A percentile compares a stretch with the other conserved stretches of the same genome.
These are phyloP conservation scores for Cyanoderma ruficeps DNA, from an alignment of 2,113 vertebrate species.

Conservation along the genomic window DNA sequence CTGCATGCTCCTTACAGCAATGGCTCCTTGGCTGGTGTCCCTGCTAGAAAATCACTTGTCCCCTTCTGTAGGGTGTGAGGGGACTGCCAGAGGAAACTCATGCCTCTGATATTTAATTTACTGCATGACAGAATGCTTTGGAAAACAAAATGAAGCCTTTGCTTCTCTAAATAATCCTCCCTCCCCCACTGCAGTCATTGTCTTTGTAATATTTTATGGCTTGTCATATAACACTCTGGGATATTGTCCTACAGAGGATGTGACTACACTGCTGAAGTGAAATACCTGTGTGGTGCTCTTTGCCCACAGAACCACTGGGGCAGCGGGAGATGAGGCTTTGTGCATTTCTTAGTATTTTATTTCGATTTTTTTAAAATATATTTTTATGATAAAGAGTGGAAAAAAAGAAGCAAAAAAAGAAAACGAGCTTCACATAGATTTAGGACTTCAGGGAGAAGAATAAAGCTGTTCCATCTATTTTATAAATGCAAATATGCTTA, in stretches of 20 bases:
- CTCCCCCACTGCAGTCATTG: neutral
- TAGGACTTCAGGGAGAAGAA: slow-evolving; percentile 26
- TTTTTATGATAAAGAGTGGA: neutral
- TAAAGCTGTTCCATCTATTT: slow-evolving; percentile 42
- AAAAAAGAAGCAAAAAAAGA: neutral
- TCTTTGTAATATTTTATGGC: slow-evolving; percentile 32
- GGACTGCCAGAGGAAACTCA: neutral
- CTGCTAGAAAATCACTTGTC: neutral
- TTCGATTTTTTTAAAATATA: slow-evolving; percentile 8
- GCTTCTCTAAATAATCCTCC: neutral
- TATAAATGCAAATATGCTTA: slow-evolving; percentile 56
- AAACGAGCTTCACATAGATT: slow-evolving; percentile 49
- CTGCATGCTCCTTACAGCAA: accelerated
- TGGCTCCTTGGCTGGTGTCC: neutral
- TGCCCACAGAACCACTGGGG: neutral
- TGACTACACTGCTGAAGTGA: slow-evolving; percentile 1
- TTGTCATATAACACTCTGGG: slow-evolving; percentile 7
- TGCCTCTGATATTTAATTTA: neutral
- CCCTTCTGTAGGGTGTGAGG: neutral
- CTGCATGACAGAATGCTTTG: neutral
- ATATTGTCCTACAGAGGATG: slow-evolving; percentile 19
- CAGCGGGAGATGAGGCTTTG: neutral
- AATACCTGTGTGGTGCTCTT: neutral
- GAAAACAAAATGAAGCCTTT: slow-evolving; percentile 41
- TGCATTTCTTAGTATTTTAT: neutral